phyloP scores from a whole-genome alignment of 2,888 invertebrate genomes.

The Pomacea canaliculata region DNA sequence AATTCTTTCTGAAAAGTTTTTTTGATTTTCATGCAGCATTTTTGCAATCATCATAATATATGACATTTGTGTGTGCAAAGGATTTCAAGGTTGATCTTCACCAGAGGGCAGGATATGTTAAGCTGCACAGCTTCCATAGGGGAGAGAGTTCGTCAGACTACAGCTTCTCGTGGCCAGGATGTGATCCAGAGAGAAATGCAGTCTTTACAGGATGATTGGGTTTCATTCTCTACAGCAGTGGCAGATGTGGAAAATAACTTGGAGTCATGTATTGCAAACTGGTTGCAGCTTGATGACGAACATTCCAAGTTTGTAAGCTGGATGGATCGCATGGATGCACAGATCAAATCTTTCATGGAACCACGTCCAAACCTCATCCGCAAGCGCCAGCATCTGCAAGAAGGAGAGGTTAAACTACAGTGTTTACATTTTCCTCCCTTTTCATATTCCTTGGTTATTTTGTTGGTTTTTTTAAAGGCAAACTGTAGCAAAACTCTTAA shows the following conservation, averaged over 20 bases:
- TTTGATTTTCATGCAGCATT: not conserved
- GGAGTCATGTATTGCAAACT: constrained; percentile 90
- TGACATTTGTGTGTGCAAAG: constrained; percentile 34
- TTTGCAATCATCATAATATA: not conserved
- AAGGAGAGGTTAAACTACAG: constrained; percentile 49
- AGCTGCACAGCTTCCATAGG: constrained; percentile 79
- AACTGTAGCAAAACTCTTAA: no score
- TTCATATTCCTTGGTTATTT: not conserved
- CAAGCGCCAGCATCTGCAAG: constrained; percentile 50
- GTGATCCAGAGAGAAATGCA: constrained; percentile 61
- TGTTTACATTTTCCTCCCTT: not conserved
- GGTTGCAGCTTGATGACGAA: constrained; percentile 89
- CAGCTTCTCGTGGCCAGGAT: constrained; percentile 70
- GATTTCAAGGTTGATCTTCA: constrained; percentile 75
- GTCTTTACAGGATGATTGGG: constrained; percentile 62
- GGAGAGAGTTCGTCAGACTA: constrained; percentile 74
- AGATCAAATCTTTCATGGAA: constrained; percentile 49
- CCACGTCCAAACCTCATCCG: constrained; percentile 48
- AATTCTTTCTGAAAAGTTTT: not conserved
- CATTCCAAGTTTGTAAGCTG: constrained; percentile 87
- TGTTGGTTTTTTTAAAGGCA: no score
- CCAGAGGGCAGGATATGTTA: constrained; percentile 73
- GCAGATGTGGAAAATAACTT: constrained; percentile 82
- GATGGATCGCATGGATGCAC: constrained; percentile 72
- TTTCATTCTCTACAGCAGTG: constrained; percentile 65